Conservation (phyloP, 2,797 vertebrate genomes). For the Menidia menidia region DNA sequence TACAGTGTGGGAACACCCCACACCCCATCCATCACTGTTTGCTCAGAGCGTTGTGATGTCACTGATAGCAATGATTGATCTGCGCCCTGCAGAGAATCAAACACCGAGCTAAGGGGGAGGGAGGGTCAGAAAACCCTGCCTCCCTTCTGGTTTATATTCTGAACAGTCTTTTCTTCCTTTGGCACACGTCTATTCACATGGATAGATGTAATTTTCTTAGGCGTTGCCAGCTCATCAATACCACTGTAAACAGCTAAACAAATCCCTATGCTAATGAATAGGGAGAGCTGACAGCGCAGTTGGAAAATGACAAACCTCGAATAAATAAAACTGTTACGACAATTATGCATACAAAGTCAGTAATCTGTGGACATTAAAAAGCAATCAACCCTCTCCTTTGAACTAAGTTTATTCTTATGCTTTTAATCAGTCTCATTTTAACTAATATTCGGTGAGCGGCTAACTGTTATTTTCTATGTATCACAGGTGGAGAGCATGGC, state of each 20-base stretch:
- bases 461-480: background rate
- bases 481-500: background rate
- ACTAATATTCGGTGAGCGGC: background rate
- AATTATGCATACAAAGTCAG: background rate
- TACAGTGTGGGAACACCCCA: conserved; percentile 14
- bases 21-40: conserved; percentile 42
- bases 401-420: no score
- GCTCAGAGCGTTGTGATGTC: conserved; percentile 30
- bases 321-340: background rate
- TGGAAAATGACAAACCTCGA: background rate
- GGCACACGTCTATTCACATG: background rate
- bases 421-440: no score
- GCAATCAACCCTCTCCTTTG: no score
- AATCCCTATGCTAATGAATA: background rate
- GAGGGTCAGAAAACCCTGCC: background rate
- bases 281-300: background rate
- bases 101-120: background rate
- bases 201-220: background rate
- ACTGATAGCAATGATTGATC: conserved; percentile 55
- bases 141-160: conserved; percentile 6
- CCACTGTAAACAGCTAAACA: background rate
- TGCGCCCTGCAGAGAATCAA: conserved; percentile 40
- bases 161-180: conserved; percentile 2
- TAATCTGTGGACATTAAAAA: no score
- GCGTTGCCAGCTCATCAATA: background rate